Base-by-base conservation (phyloP, 2,888 invertebrate genomes). In the Gasteruption jaculator region DNA sequence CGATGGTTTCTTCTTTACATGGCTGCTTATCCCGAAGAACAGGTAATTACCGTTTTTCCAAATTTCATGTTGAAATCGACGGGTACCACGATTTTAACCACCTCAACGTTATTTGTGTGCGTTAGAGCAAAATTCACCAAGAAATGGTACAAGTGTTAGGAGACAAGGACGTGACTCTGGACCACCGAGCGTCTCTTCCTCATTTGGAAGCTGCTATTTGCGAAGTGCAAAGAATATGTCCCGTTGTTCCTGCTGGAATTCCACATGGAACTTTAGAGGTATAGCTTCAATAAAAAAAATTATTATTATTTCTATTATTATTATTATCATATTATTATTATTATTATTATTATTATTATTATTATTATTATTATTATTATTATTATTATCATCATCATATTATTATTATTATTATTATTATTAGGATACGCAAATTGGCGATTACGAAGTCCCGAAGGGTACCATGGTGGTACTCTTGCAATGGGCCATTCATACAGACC, bases 1-100 rank as follows among this genome's bases (percentile, higher is more conserved):
- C 76, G 86, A 20, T 92, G 92, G 92, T 83, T 86, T 57, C 67
- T 91, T 11, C 73, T 91, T 12, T 87, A 81, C 52, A 78, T 92
- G 77, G 85, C 88, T 1, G 71, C 78, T 26, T 68, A 86, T 68
- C 80, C 79, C 2, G 73, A 78, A 1, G 78, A 79, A 57, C 85
- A 85, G 75, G 82, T 81, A 63, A 29, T 11, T 41, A 24, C 14
- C 40, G 15, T n/a, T 22, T 11, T 22, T 44, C 27, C 18, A 12
- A n/a, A 26, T 41, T 31, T 21, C 14, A 11, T 18, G 11, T 12
- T 32, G 10, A n/a, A 11, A 24, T 22, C 19, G 25, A 29, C 11
- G 14, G 19, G 25, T 38, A 8, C n/a, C 11, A 15, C 29, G 33
- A 36, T 22, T 15, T 35, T 38, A 20, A 34, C 18, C 34, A 24